These are phyloP conservation scores for Synanthedon vespiformis DNA, from an alignment of 2,888 invertebrate species.

Conservation along the genomic window DNA sequence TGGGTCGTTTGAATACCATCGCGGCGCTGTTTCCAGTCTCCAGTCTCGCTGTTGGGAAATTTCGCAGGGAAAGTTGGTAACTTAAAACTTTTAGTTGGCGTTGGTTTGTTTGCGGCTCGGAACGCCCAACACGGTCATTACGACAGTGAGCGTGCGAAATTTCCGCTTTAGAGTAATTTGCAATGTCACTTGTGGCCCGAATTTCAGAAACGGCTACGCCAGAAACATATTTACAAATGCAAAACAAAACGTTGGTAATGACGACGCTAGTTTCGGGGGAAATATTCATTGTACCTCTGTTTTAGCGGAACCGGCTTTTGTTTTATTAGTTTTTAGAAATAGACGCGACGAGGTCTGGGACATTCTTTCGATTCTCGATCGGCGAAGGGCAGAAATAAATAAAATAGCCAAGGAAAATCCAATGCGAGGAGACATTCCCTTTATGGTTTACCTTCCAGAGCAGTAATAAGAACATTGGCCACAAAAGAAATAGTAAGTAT, in stretches of 20 bases:
- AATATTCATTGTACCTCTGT: background rate
- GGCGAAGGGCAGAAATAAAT: conserved; percentile 6
- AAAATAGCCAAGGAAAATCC: conserved; percentile 1
- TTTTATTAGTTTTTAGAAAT: background rate
- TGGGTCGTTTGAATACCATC: conserved; percentile 18
- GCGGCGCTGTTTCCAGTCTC: conserved; percentile 11
- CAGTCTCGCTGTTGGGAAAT: conserved; percentile 19
- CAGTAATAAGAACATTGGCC: background rate
- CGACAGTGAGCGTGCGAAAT: conserved; percentile 48
- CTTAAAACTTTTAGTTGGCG: conserved; percentile 50
- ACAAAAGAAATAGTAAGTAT: background rate
- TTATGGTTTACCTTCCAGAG: conserved; percentile 11
- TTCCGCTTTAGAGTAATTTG: conserved; percentile 53
- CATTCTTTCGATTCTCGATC: conserved; percentile 2
- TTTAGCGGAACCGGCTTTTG: background rate
- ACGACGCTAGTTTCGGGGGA: conserved; percentile 32
- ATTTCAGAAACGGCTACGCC: conserved; percentile 21
- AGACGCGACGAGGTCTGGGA: background rate
- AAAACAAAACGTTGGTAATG: conserved; percentile 49
- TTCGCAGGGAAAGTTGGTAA: conserved; percentile 34
- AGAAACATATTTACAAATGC: conserved; percentile 42
- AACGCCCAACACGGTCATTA: conserved; percentile 37
- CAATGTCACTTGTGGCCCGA: conserved; percentile 43
- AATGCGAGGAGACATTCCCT: conserved; percentile 1
- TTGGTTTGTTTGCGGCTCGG: conserved; percentile 45